Base-by-base conservation (phyloP, 1,140 invertebrate species). In the Halictus rubicundus region DNA sequence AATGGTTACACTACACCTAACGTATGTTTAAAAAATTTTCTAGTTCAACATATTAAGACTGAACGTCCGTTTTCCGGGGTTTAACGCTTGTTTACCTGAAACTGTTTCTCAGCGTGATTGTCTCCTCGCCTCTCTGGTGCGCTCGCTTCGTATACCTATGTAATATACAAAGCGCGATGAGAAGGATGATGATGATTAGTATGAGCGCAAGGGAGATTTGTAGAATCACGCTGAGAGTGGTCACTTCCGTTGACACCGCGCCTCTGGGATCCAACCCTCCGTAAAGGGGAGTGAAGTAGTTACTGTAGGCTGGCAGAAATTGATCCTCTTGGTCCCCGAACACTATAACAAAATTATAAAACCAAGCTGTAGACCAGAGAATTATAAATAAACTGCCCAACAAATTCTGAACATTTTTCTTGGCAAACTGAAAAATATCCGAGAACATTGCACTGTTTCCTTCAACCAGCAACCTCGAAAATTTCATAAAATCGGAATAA, bases 71-170 rank as follows among this genome's bases (percentile, higher is more conserved):
- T 3, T 14, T 46, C 42, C 10, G 10, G 14, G 42, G 42, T 42
- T 27, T 9, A 39, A 70, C 27, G 23, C 27, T 78, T 21, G 21
- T n/a, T 92, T 93, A 95, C 95, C 95, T 95, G 74, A 96, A 94
- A 61, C 95, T 96, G 81, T 94, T 95, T 52, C 95, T 92, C 46
- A 97, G 91, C 0, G 95, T 96, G 81, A 96, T 95, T 84, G 96
- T 95, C 88, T 97, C 96, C 59, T 96, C 95, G n/a, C 95, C 96
- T 85, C 96, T 95, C 57, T 95, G 95, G 82, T 95, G 95, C 42
- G 95, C 94, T 82, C 96, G 95, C 85, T 96, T 96, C 0, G 95
- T 95, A 63, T 96, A 96, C 80, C 95, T 94, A 89, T 97, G 96
- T 46, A 97, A 89, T 49, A 96, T 90, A 90, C 96, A 97, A 19